phyloP scores from a whole-genome alignment of 2,888 invertebrate species.

The Leucoptera coffeella region DNA sequence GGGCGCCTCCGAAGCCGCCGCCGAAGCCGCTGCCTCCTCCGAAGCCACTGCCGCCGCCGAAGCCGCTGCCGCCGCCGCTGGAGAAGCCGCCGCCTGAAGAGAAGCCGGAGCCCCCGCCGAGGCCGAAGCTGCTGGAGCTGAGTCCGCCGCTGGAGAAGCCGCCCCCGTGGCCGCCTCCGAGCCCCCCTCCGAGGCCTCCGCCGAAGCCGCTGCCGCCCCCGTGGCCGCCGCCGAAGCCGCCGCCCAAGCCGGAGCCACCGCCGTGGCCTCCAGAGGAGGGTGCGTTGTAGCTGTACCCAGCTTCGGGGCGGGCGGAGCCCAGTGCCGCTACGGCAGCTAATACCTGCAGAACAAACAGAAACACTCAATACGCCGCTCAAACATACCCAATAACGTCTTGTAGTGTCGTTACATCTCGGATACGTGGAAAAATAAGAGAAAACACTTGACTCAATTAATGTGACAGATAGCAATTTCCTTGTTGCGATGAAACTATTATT shows the following conservation, averaged over 20 bases:
- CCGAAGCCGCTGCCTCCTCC: slow-evolving; percentile 24
- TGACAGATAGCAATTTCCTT: too few species aligned
- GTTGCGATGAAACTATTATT: too few species aligned
- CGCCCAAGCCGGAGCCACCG: slow-evolving; percentile 12
- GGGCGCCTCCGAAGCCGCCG: slow-evolving; percentile 33
- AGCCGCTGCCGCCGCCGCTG: slow-evolving; percentile 12
- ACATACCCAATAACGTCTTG: too few species aligned
- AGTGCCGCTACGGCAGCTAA: slow-evolving; percentile 50
- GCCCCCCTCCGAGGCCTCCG: slow-evolving; percentile 13
- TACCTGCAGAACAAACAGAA: slow-evolving; percentile 27
- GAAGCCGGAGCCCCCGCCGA: slow-evolving; percentile 11
- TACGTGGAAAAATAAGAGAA: too few species aligned
- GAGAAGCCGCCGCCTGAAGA: slow-evolving; percentile 19
- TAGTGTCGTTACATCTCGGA: too few species aligned
- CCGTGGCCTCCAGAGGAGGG: slow-evolving; percentile 31
- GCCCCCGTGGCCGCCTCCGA: slow-evolving; percentile 23
- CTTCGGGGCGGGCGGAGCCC: slow-evolving; percentile 56
- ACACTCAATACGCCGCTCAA: too few species aligned
- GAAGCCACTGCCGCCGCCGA: slow-evolving; percentile 17
- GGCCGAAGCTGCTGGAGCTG: slow-evolving; percentile 8
- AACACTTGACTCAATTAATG: too few species aligned
- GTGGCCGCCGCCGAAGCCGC: slow-evolving; percentile 10
- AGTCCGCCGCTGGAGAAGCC: slow-evolving; percentile 15
- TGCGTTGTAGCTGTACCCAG: slow-evolving; percentile 55
- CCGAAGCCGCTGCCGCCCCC: slow-evolving; percentile 15